Base-by-base conservation (phyloP, 2,888 invertebrate species). In the Leucophenga montana region DNA sequence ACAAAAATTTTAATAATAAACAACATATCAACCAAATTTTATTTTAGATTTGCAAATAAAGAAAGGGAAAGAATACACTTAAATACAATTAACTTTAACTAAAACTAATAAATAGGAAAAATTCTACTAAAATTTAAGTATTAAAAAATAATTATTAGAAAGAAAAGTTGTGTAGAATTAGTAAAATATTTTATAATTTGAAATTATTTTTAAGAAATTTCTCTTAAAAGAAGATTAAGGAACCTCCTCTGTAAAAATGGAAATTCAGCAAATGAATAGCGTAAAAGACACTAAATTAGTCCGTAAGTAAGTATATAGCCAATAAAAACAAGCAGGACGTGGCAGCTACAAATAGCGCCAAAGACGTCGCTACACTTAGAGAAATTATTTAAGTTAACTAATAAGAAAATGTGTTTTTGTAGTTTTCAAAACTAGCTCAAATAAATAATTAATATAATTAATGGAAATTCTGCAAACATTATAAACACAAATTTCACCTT, bases 241-340 rank as follows among this genome's bases (percentile, higher is more conserved):
- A 59, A 8, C 18, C 18, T 22, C 33, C 39, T 68, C 61, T 67
- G 67, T 66, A 64, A 65, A 68, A 71, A 61, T 66, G 39, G 56
- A 65, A 48, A 69, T 74, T 77, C 68, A 66, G 67, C 14, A 65
- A 73, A 66, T 73, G 69, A 74, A 78, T 82, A 80, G 84, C 83
- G 84, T 84, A 83, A 81, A 73, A 74, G 72, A 75, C 77, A 84
- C 83, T 84, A 84, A 84, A 84, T 84, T 84, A 84, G 79, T 18
- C 0, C 3, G 56, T 84, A 83, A 82, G 83, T 54, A 33, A 33
- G 16, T 67, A 31, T 44, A 50, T 57, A 44, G 64, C n/a, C 2
- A 27, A 27, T 9, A 31, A 22, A 20, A 48, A 46, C 70, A 72
- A 70, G n/a, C n/a, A 75, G 73, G 75, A 72, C 74, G 74, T 76